A percentile compares a stretch with the other conserved stretches of the same genome.
These are phyloP conservation scores for Samia ricini DNA, from an alignment of 1,140 invertebrate genomes.

Conservation along the genomic window DNA sequence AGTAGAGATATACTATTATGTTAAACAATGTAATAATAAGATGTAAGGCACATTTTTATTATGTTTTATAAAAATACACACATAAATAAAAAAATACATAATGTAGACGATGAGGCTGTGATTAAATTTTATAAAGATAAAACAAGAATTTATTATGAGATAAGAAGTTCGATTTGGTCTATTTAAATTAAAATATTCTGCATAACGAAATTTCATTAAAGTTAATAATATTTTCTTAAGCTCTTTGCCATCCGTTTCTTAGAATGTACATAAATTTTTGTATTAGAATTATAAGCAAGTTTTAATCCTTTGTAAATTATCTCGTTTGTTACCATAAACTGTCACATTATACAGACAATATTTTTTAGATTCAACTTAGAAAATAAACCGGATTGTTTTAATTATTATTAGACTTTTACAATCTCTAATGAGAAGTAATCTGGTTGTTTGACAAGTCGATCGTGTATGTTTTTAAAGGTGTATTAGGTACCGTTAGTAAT, in stretches of 20 bases:
- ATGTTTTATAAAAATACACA: background rate
- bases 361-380: background rate
- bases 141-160: background rate
- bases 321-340: background rate
- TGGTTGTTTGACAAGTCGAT: conserved; percentile 13
- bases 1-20: too few relatives aligned
- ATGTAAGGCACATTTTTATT: too few relatives aligned
- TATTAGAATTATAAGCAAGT: background rate
- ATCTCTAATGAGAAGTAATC: conserved; percentile 25
- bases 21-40: too few relatives aligned
- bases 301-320: background rate
- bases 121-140: background rate
- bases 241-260: background rate
- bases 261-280: background rate
- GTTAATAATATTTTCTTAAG: conserved; percentile 12
- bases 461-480: conserved; percentile 7
- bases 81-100: background rate
- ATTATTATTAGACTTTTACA: conserved; percentile 3
- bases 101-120: background rate
- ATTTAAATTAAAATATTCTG: background rate
- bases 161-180: background rate
- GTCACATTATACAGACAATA: background rate
- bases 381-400: background rate
- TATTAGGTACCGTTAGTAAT: conserved; percentile 27
- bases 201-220: conserved; percentile 7